Conservation (phyloP, 2,797 vertebrate genomes). For the Apodemus agrarius region DNA sequence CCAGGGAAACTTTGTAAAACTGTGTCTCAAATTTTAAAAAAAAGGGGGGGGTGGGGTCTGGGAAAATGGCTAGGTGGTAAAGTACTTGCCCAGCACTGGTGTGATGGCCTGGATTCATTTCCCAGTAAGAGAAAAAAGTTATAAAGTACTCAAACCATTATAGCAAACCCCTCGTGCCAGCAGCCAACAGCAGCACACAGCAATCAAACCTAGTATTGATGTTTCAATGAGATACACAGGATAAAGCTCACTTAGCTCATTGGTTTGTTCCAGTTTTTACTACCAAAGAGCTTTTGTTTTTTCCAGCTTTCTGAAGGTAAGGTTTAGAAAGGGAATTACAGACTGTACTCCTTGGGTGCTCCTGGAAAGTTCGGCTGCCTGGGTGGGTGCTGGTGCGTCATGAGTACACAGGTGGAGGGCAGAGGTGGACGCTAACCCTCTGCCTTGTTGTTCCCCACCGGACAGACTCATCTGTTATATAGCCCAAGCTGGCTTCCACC, state of each 20-base stretch:
- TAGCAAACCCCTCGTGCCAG: not conserved
- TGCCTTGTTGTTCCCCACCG: not conserved
- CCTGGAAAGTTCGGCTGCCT: not conserved
- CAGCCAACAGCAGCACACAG: not conserved
- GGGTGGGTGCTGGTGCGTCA: not conserved
- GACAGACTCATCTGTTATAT: not conserved
- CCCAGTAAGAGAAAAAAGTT: not conserved
- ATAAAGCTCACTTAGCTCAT: not conserved
- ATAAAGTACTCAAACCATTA: slow-evolving; percentile 31
- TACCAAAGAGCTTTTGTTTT: slow-evolving; percentile 23
- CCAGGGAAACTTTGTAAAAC: not conserved
- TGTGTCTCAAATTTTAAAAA: not conserved
- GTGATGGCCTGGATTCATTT: not conserved
- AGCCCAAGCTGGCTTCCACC: not conserved
- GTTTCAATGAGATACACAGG: slow-evolving; percentile 24
- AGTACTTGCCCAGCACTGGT: not conserved
- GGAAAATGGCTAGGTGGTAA: too few species aligned
- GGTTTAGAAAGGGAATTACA: not conserved
- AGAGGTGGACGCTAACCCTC: not conserved
- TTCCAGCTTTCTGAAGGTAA: slow-evolving; percentile 3
- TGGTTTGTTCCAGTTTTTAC: slow-evolving; percentile 21
- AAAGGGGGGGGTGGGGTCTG: too few species aligned
- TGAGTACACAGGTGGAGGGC: not conserved
- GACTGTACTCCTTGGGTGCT: not conserved
- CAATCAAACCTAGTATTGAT: not conserved